Base-by-base conservation (phyloP, 1,140 invertebrate genomes). In the Drosophila gunungcola region DNA sequence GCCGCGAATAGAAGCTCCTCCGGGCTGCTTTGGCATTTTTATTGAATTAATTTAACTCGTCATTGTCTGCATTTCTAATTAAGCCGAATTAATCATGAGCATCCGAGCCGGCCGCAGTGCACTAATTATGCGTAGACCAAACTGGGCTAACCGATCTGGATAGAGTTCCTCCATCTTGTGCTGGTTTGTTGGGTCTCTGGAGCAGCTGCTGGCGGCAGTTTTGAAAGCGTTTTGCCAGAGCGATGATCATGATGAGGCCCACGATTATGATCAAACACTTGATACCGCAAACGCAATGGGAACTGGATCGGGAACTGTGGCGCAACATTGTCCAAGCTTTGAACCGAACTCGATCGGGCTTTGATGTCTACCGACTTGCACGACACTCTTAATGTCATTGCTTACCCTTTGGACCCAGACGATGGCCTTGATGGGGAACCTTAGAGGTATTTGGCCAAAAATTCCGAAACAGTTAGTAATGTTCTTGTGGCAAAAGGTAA, bases 11-110 rank as follows among this genome's bases (percentile, higher is more conserved):
- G 38, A 68, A 68, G 65, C 41, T 29, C 16, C 9, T 41, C 34
- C 29, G 11, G 68, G 41, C 10, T 76, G 49, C 52, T 70, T 65
- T 69, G 83, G 80, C 62, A 89, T 89, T 89, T 89, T 80, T 80
- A 89, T 89, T 89, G 84, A 89, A 89, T 89, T 89, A 89, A 89
- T 89, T 89, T 89, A 69, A 72, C 34, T 72, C 65, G 61, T 80
- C 73, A 73, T 89, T 70, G 84, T 89, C 84, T 89, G 84, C 84
- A 89, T 89, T 89, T 89, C 80, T 89, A 89, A 89, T 89, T 89
- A 89, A 89, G 73, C 80, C 84, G 84, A 89, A 89, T 89, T 89
- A 89, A 89, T 89, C 84, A 88, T 88, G 76, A 89, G 84, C 61
- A 67, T n/a, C 25, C 73, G 43, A 68, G 36, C 13, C 42, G 27